A percentile compares a stretch with the other conserved stretches of the same genome.
Conservation (phyloP, 2,113 vertebrate genomes). For the Peromyscus maniculatus region DNA sequence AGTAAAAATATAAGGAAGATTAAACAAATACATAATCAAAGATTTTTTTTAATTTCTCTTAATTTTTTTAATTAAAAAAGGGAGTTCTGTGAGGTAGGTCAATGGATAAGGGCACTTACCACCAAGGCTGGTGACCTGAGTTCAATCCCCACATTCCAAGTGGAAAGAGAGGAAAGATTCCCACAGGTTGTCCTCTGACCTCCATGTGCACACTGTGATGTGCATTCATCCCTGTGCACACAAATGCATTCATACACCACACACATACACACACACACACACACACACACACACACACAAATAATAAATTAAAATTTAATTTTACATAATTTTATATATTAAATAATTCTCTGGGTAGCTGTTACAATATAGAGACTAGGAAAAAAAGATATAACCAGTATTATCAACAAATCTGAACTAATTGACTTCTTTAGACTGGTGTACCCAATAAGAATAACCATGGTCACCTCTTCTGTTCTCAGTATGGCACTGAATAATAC, state of each 20-base stretch:
- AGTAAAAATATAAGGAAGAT: background rate
- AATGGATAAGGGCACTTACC: background rate
- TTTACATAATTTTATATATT: background rate
- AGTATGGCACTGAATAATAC: background rate
- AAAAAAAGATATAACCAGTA: constrained; percentile 6
- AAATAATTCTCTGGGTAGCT: background rate
- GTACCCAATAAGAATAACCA: background rate
- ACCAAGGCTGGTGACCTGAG: background rate
- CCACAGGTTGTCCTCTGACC: background rate
- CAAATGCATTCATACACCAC: background rate
- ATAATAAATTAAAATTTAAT: background rate
- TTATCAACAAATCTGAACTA: constrained; percentile 31
- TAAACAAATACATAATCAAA: constrained; percentile 40
- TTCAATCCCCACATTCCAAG: background rate
- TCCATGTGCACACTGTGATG: background rate
- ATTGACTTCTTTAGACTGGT: background rate
- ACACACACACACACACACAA: background rate
- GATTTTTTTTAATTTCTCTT: background rate
- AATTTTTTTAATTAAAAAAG: background rate
- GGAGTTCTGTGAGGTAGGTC: background rate
- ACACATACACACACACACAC: background rate
- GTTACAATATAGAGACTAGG: background rate
- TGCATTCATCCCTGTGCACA: background rate
- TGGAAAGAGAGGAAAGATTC: background rate
- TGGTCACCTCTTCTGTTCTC: background rate